Conservation (phyloP, 1,140 invertebrate species). For the Mylabris phalerata region DNA sequence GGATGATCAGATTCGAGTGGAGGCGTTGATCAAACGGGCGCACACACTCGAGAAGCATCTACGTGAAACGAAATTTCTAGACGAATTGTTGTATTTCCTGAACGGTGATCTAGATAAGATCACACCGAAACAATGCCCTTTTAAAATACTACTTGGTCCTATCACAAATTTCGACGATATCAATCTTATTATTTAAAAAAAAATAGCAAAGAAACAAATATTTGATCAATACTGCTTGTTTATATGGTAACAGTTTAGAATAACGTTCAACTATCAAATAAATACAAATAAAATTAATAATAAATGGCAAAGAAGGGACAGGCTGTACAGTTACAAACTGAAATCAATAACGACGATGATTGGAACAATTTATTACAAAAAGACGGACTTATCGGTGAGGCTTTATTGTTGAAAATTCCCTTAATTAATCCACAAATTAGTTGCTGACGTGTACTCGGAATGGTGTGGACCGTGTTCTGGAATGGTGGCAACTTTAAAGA, state of each 20-base stretch:
- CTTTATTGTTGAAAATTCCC: slow-evolving; percentile 4
- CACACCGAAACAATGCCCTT: slow-evolving; percentile 25
- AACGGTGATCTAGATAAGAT: slow-evolving; percentile 29
- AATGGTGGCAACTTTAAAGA: slow-evolving; percentile 80
- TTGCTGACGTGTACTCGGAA: slow-evolving; percentile 85
- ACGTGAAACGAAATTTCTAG: slow-evolving; percentile 25
- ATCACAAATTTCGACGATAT: neutral
- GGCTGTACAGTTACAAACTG: slow-evolving; percentile 67
- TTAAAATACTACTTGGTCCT: slow-evolving; percentile 18
- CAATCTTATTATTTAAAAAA: neutral
- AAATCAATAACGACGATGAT: slow-evolving; percentile 79
- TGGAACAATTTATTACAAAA: slow-evolving; percentile 73
- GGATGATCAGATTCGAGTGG: slow-evolving; percentile 15
- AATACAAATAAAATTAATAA: no score
- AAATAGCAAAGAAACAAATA: neutral
- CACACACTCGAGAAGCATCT: slow-evolving; percentile 20
- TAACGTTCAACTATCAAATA: slow-evolving; percentile 1
- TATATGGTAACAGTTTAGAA: neutral
- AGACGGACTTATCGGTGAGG: slow-evolving; percentile 69
- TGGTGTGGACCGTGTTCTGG: slow-evolving; percentile 87
- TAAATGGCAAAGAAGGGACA: slow-evolving; percentile 63
- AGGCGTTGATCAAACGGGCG: slow-evolving; percentile 19
- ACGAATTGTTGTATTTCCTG: slow-evolving; percentile 28
- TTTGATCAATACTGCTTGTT: slow-evolving; percentile 3
- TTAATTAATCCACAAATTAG: slow-evolving; percentile 43